phyloP scores from a whole-genome alignment of 2,113 vertebrate species.

The Isurus oxyrinchus region DNA sequence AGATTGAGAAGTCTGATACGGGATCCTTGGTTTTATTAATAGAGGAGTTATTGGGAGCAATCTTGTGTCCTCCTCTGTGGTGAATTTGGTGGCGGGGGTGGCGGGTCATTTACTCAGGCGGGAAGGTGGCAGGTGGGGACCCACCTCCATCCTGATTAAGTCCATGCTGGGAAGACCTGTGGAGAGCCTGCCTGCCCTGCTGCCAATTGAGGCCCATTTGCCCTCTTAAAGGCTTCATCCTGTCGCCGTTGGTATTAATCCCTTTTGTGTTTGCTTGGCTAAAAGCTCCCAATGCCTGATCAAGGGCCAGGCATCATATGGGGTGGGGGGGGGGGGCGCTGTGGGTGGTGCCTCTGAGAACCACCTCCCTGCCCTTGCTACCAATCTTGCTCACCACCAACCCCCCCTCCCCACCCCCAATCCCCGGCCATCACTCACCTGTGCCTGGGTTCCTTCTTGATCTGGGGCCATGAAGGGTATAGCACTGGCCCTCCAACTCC shows the following conservation, averaged over 20 bases:
- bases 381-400: neutral
- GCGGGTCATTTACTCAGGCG: neutral
- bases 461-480: no score
- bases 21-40: neutral
- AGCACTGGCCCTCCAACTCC: neutral
- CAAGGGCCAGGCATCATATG: neutral
- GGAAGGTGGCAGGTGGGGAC: no score
- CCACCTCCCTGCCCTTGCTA: neutral
- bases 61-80: neutral
- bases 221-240: no score
- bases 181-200: neutral
- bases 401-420: no score
- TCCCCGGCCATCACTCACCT: neutral
- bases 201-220: neutral
- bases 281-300: neutral
- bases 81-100: neutral
- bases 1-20: neutral
- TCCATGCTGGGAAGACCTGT: neutral
- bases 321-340: no score
- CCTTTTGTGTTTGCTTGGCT: no score
- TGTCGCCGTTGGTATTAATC: no score
- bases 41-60: neutral
- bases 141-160: neutral
- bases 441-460: neutral
- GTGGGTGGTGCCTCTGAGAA: neutral